Evolutionary conservation across 2,888 invertebrate genomes (phyloP).

Genomic region (Sceliomorpha sp.): DNA sequence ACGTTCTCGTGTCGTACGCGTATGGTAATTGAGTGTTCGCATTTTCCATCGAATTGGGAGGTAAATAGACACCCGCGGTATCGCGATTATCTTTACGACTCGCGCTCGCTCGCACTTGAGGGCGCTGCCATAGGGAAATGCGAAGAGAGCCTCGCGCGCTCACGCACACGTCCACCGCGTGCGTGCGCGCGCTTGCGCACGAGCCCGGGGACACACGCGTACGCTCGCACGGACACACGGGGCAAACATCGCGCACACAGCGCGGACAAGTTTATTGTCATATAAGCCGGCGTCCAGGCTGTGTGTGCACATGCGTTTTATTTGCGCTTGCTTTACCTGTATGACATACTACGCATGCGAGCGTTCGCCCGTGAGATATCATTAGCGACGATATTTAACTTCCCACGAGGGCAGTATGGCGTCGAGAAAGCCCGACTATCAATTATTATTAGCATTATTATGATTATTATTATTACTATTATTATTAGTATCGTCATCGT

Average conservation of each 20-base stretch:
- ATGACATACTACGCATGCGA: conserved; percentile 21
- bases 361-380: conserved; percentile 31
- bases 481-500: too few species aligned
- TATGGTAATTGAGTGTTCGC: background rate
- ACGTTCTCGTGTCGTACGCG: too few species aligned
- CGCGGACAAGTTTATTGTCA: conserved; percentile 37
- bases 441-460: conserved; percentile 3
- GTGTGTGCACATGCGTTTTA: conserved; percentile 15
- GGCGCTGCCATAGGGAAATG: conserved; percentile 10
- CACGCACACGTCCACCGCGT: background rate
- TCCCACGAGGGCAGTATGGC: conserved; percentile 8
- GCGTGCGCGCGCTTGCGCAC: too few species aligned
- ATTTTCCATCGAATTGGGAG: conserved; percentile 12
- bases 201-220: background rate
- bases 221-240: too few species aligned
- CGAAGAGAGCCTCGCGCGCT: too few species aligned
- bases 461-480: conserved; percentile 1
- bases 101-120: conserved; percentile 18
- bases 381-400: conserved; percentile 31
- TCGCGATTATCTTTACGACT: conserved; percentile 36
- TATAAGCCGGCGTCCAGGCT: conserved; percentile 19
- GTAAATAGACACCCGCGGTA: conserved; percentile 10
- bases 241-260: conserved; percentile 9
- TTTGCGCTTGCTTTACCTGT: conserved; percentile 18
- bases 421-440: background rate